A percentile compares a stretch with the other conserved stretches of the same genome.
phyloP scores from a whole-genome alignment of 2,797 vertebrate species.

The Dallia pectoralis region DNA sequence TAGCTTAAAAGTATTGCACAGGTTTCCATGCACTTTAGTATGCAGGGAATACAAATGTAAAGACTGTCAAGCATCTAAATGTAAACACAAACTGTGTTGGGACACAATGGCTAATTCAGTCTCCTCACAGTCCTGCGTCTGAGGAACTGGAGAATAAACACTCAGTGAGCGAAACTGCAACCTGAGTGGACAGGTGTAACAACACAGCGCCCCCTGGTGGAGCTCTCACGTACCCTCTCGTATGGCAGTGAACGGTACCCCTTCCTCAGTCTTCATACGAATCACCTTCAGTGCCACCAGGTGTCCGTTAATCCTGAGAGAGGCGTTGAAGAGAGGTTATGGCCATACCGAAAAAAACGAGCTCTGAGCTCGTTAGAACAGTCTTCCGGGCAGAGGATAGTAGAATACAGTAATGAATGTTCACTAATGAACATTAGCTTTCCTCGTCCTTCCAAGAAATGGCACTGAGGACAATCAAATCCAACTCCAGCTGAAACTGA shows the following conservation, averaged over 20 bases:
- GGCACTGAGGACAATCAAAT: background rate
- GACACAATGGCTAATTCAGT: too few relatives aligned
- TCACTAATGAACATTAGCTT: background rate
- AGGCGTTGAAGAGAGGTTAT: constrained; percentile 14
- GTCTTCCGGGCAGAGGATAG: too few relatives aligned
- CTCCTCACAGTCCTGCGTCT: too few relatives aligned
- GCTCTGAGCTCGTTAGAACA: background rate
- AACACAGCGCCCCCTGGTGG: too few relatives aligned
- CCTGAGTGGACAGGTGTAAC: too few relatives aligned
- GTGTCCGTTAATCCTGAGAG: constrained; percentile 83
- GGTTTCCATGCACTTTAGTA: too few relatives aligned
- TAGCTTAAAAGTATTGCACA: too few relatives aligned
- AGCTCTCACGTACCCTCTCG: constrained; percentile 79
- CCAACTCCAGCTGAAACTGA: background rate
- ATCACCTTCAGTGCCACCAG: constrained; percentile 90
- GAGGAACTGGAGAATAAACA: too few relatives aligned
- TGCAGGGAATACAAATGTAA: too few relatives aligned
- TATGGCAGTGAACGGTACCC: constrained; percentile 87
- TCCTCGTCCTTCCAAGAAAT: background rate
- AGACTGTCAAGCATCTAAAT: too few relatives aligned
- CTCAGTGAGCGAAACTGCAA: too few relatives aligned
- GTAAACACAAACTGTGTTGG: too few relatives aligned
- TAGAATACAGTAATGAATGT: background rate
- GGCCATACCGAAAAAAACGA: background rate
- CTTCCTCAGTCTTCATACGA: constrained; percentile 84